Base-by-base conservation (phyloP, 2,888 invertebrate species). In the Sabatieria punctata region DNA sequence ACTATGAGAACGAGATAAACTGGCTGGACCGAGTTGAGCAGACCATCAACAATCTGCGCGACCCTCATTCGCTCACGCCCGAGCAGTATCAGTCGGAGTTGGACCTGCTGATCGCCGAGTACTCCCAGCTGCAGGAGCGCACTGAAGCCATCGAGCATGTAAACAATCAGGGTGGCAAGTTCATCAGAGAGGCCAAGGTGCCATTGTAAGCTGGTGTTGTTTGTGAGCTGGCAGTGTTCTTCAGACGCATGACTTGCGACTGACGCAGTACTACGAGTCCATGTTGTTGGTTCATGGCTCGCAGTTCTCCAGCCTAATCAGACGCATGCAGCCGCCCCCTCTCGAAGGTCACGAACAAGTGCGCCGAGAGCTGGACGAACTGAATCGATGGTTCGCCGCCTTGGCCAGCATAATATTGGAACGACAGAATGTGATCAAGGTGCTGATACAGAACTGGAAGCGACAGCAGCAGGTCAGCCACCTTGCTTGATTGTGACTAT, bases 161-260 rank as follows among this genome's bases (percentile, higher is more conserved):
- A 65, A 91, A 89, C 74, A 75, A 82, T 59, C 82, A 83, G 61
- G 91, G 89, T 64, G 88, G 86, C 59, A 77, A 85, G 68, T 83
- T 82, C 69, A 85, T 91, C 64, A 77, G 88, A 55, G 89, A 91
- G 75, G 88, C 88, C 63, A 88, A 89, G 86, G 89, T 91, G 81
- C 78, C 71, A 46, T 23, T 41, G 15, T 11, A 41, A 11, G 22
- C n/a, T n/a, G n/a, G n/a, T n/a, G n/a, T n/a, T n/a, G n/a, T n/a
- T n/a, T n/a, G n/a, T n/a, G n/a, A n/a, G n/a, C n/a, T 13, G 13
- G 4, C n/a, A 3, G n/a, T 33, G n/a, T 6, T 42, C 51, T 54
- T 35, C 78, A 85, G 85, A 82, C 82, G 66, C 82, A 83, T 75
- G 80, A 82, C 68, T 78, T 80, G 65, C 77, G 82, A 64, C 78